Evolutionary conservation across 1,140 invertebrate species (phyloP).

Genomic region (Aphis craccivora): DNA sequence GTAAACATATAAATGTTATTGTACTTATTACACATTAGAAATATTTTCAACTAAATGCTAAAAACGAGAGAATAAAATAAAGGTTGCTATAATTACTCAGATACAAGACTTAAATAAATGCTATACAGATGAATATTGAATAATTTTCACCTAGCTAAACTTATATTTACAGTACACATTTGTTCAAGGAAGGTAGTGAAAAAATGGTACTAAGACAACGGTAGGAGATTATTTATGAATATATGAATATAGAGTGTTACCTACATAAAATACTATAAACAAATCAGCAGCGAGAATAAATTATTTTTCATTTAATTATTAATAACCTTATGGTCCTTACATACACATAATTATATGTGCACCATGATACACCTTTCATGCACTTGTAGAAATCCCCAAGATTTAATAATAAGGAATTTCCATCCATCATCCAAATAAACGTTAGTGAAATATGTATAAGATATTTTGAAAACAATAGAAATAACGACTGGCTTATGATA

Average conservation of each 20-base stretch:
- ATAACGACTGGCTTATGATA: not conserved
- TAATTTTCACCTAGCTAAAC: not conserved
- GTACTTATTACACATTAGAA: not conserved
- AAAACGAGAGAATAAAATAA: not conserved
- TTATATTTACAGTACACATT: not conserved
- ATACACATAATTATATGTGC: not conserved
- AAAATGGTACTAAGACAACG: not conserved
- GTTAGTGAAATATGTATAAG: not conserved
- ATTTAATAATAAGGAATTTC: not conserved
- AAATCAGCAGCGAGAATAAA: not conserved
- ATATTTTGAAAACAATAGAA: conserved; percentile 11
- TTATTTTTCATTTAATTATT: not conserved
- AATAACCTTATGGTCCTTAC: conserved; percentile 11
- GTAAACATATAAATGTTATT: not conserved
- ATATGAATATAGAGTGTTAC: not conserved
- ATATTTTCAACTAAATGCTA: not conserved
- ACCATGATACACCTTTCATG: not conserved
- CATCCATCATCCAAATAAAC: conserved; percentile 1
- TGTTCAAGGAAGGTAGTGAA: not conserved
- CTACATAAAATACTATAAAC: not conserved
- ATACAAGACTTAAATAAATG: not conserved
- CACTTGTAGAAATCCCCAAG: not conserved
- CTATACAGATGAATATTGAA: not conserved
- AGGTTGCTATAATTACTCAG: not conserved
- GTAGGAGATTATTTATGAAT: not conserved